Percentiles rank a stretch among this genome's conserved stretches.
Conservation (phyloP, 2,888 invertebrate species). For the Tetanocera ferruginea region DNA sequence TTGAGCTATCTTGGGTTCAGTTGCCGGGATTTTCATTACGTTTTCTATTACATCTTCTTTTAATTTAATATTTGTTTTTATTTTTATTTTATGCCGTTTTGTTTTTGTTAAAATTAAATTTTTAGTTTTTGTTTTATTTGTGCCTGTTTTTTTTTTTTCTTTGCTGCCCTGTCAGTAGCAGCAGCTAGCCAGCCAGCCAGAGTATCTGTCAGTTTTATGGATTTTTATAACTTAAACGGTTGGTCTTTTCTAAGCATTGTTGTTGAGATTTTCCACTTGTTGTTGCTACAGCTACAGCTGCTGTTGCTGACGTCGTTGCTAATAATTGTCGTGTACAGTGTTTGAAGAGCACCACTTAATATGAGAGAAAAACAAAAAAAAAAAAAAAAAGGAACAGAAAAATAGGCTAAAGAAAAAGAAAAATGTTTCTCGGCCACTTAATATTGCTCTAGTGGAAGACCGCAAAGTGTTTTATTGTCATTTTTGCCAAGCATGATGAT, state of each 20-base stretch:
- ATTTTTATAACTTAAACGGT: slow-evolving; percentile 1
- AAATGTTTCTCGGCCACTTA: too few species aligned
- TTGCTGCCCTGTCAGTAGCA: background rate
- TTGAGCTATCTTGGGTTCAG: too few species aligned
- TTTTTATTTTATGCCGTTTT: background rate
- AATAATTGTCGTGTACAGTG: background rate
- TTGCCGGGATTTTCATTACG: too few species aligned
- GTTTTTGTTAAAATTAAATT: background rate
- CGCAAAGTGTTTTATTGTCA: slow-evolving; percentile 25
- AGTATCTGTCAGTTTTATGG: slow-evolving; percentile 18
- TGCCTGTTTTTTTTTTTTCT: background rate
- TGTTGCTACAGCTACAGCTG: background rate
- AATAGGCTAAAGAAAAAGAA: too few species aligned
- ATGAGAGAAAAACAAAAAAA: background rate
- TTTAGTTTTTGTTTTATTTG: background rate
- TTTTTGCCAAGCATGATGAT: background rate
- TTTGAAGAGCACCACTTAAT: background rate
- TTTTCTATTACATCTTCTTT: background rate
- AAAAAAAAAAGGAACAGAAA: background rate
- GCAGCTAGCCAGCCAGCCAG: background rate
- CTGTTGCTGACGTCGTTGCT: slow-evolving; percentile 6
- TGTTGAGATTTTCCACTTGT: slow-evolving; percentile 1
- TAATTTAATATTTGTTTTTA: background rate
- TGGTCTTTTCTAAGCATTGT: background rate
- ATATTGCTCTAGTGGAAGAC: background rate